These are phyloP conservation scores for Brachionus calyciflorus DNA, from an alignment of 1,140 invertebrate genomes.

Conservation along the genomic window DNA sequence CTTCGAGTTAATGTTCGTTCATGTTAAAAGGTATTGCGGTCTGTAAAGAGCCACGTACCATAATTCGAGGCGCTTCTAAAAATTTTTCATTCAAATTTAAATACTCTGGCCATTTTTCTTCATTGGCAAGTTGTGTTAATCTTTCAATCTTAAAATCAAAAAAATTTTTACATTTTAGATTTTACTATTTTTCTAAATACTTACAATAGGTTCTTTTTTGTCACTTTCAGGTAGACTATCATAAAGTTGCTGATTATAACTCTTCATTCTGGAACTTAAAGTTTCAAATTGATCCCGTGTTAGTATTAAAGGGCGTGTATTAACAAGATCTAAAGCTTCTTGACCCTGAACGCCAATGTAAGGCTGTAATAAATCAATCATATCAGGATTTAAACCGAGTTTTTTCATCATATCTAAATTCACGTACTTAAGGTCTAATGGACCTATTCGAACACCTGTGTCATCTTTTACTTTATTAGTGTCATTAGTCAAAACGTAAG, in stretches of 20 bases:
- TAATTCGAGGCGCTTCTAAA: conserved; percentile 6
- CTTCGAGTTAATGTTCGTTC: too few relatives aligned
- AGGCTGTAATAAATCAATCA: neutral
- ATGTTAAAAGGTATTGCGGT: neutral
- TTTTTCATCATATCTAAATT: neutral
- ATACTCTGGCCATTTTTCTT: conserved; percentile 33
- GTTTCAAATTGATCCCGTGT: conserved; percentile 17
- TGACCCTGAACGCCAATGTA: neutral
- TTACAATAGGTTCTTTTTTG: conserved; percentile 21
- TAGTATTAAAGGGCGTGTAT: neutral
- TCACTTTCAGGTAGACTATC: neutral
- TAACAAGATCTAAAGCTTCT: neutral
- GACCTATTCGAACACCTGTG: conserved; percentile 17
- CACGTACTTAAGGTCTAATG: conserved; percentile 1
- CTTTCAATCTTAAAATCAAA: neutral
- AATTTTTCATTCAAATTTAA: neutral
- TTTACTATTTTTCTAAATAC: too few relatives aligned
- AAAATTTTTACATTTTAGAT: neutral
- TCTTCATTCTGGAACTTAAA: conserved; percentile 18
- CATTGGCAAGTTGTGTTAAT: neutral
- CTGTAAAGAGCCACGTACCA: neutral
- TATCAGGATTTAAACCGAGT: neutral
- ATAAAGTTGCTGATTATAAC: conserved; percentile 4
- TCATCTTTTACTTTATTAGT: neutral
- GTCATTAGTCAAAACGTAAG: conserved; percentile 11